Conservation (phyloP, 2,888 invertebrate genomes). For the Phaedon cochleariae region DNA sequence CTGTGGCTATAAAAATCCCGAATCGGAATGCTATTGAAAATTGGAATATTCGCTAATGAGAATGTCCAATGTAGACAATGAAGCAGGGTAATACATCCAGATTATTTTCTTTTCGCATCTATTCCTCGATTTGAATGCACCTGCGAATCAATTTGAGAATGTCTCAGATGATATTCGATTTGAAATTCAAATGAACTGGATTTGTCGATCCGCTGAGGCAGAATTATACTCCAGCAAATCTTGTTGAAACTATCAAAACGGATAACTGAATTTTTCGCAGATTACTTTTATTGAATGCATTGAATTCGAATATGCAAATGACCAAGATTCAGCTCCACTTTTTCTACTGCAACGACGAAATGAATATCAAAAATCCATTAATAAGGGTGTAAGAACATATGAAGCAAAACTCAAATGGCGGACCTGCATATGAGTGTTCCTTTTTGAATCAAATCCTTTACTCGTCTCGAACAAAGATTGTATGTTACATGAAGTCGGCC, state of each 20-base stretch:
- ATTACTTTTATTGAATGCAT: slow-evolving; percentile 53
- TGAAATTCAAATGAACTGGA: slow-evolving; percentile 60
- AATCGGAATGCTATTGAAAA: not conserved
- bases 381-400: too few relatives aligned
- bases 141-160: slow-evolving; percentile 55
- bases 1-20: too few relatives aligned
- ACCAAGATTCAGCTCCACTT: not conserved
- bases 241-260: slow-evolving; percentile 58
- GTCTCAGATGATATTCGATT: slow-evolving; percentile 57
- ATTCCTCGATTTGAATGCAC: slow-evolving; percentile 48
- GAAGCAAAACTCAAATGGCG: too few relatives aligned
- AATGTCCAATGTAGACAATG: not conserved
- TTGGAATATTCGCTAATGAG: not conserved
- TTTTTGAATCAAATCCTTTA: too few relatives aligned
- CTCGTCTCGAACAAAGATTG: too few relatives aligned
- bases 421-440: too few relatives aligned
- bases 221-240: slow-evolving; percentile 53
- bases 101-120: slow-evolving; percentile 19
- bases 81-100: not conserved
- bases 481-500: too few relatives aligned
- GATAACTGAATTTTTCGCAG: slow-evolving; percentile 59
- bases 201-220: slow-evolving; percentile 52
- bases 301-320: slow-evolving; percentile 54
- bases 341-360: too few relatives aligned
- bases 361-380: too few relatives aligned